A percentile compares a stretch with the other conserved stretches of the same genome.
Conservation (phyloP, 2,888 invertebrate genomes). For the Drosophila paramelanica region DNA sequence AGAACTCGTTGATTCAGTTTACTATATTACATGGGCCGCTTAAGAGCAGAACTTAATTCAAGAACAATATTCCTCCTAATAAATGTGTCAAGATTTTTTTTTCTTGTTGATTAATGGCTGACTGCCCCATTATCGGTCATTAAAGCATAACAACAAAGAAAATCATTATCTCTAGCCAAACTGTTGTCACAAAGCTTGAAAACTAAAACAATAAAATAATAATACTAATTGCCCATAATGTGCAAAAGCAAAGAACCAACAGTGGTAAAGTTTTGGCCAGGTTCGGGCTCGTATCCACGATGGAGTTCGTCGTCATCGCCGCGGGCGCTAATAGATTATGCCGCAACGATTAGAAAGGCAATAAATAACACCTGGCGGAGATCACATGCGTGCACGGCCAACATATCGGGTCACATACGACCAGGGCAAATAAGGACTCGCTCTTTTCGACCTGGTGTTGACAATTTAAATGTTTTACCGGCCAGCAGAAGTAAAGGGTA, state of each 20-base stretch:
- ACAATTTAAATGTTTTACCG: conserved; percentile 71
- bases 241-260: conserved; percentile 54
- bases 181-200: conserved; percentile 57
- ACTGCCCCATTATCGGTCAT: conserved; percentile 40
- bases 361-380: conserved; percentile 84
- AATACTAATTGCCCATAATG: conserved; percentile 71
- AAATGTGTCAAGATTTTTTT: conserved; percentile 19
- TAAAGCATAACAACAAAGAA: conserved; percentile 48
- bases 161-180: conserved; percentile 30
- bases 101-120: conserved; percentile 52
- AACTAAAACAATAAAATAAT: conserved; percentile 73
- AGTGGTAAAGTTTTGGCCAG: conserved; percentile 8
- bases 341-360: conserved; percentile 83
- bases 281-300: conserved; percentile 10
- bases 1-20: too few species aligned
- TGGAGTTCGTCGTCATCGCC: conserved; percentile 34
- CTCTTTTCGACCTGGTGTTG: conserved; percentile 66
- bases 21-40: neutral
- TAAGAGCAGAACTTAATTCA: neutral
- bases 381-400: conserved; percentile 82
- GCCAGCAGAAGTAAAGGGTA: conserved; percentile 53
- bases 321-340: conserved; percentile 83
- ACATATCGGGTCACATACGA: conserved; percentile 29
- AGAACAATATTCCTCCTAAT: neutral
- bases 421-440: conserved; percentile 41